Base-by-base conservation (phyloP, 35 echinoderm and acorn worm genomes). In the Apostichopus parvimensis region DNA sequence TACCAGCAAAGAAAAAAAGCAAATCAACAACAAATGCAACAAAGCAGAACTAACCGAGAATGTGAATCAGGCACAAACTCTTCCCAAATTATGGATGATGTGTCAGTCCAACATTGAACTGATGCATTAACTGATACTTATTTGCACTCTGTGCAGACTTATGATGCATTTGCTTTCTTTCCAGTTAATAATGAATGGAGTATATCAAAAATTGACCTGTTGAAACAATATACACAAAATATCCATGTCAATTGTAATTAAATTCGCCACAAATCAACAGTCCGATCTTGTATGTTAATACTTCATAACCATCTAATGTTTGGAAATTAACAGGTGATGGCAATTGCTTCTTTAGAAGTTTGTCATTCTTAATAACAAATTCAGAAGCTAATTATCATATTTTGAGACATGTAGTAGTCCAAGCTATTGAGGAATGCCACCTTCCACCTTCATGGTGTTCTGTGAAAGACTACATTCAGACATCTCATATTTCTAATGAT, bases 341-440 rank as follows among this genome's bases (percentile, higher is more conserved):
- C 23, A 86, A 86, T 22, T 86, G 83, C 26, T 86, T 86, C 83
- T 86, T 86, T 22, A 86, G 83, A 86, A 59, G 83, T 57, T 86
- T 86, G 60, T 86, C 83, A n/a, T 86, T 7, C 23, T 86, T 86
- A 18, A 86, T 86, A 23, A 61, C 83, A 13, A 57, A 86, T 86
- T 17, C 83, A 22, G 53, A 86, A 86, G 53, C 57, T 5, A 86
- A 86, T 61, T 55, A 86, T 14, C 4, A 7, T 17, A 55, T 55
- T 22, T 55, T 86, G 1, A 86, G 83, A 86, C 83, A 86, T 56
- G 52, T 84, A 58, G 53, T 56, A 28, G 81, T 84, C 11, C 81
- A 84, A 3, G 54, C 83, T 5, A 58, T 86, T 86, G 4, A 86
- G 8, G 14, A 86, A 86, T 6, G 15, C 20, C 56, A 86, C 83